Evolutionary conservation across 2,113 vertebrate genomes (phyloP), one percentile per base, ranked within the genome.

Genomic region (Glareola pratincola): DNA sequence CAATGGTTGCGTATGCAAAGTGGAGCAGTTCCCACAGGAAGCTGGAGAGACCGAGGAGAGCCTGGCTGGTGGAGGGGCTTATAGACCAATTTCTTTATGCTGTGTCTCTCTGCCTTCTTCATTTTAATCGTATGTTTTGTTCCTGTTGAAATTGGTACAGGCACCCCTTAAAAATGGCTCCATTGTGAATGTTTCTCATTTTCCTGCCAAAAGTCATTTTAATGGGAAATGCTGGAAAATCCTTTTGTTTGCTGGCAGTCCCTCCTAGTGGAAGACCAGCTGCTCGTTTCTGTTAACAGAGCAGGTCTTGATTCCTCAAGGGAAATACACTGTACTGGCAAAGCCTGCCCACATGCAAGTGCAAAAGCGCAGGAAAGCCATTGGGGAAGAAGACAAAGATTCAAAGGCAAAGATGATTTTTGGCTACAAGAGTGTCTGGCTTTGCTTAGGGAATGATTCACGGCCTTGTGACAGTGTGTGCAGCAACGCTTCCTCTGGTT

Each of bases 191-290:
- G 48, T 72, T 37, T 87, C 48, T 85, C 4, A 1, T 81, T 92
- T 96, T 82, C 74, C 71, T 93, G 94, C 90, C 94, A 95, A 60
- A 95, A 94, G 92, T 82, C 19, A 75, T 91, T 82, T 89, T 87
- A 78, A 39, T 82, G 71, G 94, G 80, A 95, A 63, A 69, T 37
- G 29, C 36, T 96, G 66, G 91, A 94, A 95, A 94, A 95, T 78
- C 85, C 95, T 92, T 83, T 88, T 86, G 39, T 81, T 94, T 91
- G 45, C 45, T 94, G 91, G 88, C 73, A 89, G 1, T 43, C 37
- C 13, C 26, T 86, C 23, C 75, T 54, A 37, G 32, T 88, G 86
- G 56, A 96, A 95, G 73, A 87, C 24, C 91, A 91, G 84, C 86
- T 94, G 94, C 69, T 85, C 45, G 1, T 81, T 95, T 94, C 57